These are phyloP conservation scores for Platycheirus albimanus DNA, from an alignment of 2,888 invertebrate genomes.

Conservation along the genomic window DNA sequence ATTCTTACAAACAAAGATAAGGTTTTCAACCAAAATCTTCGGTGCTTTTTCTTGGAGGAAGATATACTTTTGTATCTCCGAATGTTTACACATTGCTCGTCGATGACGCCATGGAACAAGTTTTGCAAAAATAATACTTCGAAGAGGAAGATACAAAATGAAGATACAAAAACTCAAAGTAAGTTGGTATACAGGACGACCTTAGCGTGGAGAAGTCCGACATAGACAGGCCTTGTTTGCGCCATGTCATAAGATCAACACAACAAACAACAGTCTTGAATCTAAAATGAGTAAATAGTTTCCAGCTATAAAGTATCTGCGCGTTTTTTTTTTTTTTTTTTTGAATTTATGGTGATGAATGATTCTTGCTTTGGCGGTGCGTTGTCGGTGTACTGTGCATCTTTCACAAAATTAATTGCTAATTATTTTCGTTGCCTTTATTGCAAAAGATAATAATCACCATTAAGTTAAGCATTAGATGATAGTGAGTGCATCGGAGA, in stretches of 20 bases:
- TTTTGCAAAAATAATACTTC: slow-evolving; percentile 28
- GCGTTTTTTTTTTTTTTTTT: too few relatives aligned
- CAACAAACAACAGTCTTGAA: background rate
- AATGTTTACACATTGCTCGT: slow-evolving; percentile 14
- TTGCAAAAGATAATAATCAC: background rate
- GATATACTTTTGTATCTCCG: background rate
- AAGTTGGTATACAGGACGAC: slow-evolving; percentile 30
- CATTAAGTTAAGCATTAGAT: background rate
- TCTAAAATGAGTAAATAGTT: slow-evolving; percentile 1
- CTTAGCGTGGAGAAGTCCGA: slow-evolving; percentile 27
- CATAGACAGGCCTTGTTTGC: slow-evolving; percentile 7
- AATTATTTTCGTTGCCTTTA: slow-evolving; percentile 29
- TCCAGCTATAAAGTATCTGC: too few relatives aligned
- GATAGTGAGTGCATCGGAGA: too few relatives aligned
- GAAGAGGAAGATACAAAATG: slow-evolving; percentile 18
- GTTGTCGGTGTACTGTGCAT: too few relatives aligned
- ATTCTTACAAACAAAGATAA: background rate
- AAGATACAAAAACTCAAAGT: background rate
- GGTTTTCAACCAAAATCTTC: background rate
- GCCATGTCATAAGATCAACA: slow-evolving; percentile 32
- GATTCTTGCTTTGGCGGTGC: slow-evolving; percentile 32
- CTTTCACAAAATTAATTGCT: slow-evolving; percentile 45
- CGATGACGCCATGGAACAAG: slow-evolving; percentile 51
- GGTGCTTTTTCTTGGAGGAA: background rate
- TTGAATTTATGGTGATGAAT: slow-evolving; percentile 20